Evolutionary conservation across 35 echinoderm and acorn worm genomes (phyloP), one percentile per base, ranked within the genome.

Genomic region (Stichopus chloronotus): DNA sequence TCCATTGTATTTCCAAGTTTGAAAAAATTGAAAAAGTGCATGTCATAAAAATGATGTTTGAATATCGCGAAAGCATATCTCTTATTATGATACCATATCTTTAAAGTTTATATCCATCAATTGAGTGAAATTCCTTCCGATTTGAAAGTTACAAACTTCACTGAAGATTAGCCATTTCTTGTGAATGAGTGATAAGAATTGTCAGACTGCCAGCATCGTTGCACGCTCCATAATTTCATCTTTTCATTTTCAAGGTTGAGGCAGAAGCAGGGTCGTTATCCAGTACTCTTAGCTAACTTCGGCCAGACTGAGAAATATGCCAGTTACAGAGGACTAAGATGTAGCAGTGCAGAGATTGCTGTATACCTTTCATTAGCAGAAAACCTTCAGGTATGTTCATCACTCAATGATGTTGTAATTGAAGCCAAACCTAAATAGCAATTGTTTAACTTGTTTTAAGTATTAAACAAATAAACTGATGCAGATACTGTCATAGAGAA

Each of bases 321-420:
- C 65, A 65, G 25, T 52, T 89, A 89, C 52, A 61, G 52, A 71
- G 87, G 87, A 30, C 22, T 89, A 7, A 59, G 87, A 23, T 89
- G 87, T 89, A 63, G 57, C n/a, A 89, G 87, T 72, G 43, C 87
- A 20, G 9, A 53, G 60, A 89, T 89, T 89, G 87, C 59, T 54
- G 30, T 89, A 17, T 43, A 22, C 60, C 20, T 89, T 16, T 59
- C 21, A 55, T 17, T 89, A 17, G 23, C 59, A 52, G 60, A 89
- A 63, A 89, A 89, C 7, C 52, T 89, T 9, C 57, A 89, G 25
- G 87, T 89, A 43, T 2, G 87, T 43, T 72, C 14, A n/a, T 5
- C 30, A 43, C 30, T 43, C 30, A 43, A 43, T 43, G 1, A 43
- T 71, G 9, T 71, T n/a, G 3, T 43, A 43, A 43, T 3, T 43